phyloP scores from a whole-genome alignment of 2,113 vertebrate species.

The Nycticebus coucang region DNA sequence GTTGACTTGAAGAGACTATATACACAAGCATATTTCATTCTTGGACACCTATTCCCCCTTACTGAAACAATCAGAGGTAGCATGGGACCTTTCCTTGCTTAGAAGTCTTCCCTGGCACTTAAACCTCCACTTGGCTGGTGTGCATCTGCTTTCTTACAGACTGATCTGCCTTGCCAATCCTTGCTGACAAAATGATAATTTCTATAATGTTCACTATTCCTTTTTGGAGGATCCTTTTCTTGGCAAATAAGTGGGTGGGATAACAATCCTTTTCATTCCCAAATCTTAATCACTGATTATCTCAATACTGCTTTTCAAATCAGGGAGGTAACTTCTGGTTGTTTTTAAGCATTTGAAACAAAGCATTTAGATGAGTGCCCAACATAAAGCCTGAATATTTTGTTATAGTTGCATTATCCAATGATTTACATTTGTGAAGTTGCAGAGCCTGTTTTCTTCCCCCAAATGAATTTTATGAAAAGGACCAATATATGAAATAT shows the following conservation, averaged over 20 bases:
- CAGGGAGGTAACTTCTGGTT: neutral
- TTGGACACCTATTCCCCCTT: neutral
- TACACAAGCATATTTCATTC: neutral
- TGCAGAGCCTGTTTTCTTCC: neutral
- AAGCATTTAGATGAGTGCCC: neutral
- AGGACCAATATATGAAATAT: slow-evolving; percentile 32
- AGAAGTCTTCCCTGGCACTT: neutral
- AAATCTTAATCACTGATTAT: neutral
- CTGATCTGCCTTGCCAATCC: neutral
- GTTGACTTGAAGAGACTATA: neutral
- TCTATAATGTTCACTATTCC: slow-evolving; percentile 38
- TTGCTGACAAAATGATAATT: slow-evolving; percentile 45
- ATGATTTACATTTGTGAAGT: slow-evolving; percentile 18
- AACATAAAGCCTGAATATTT: slow-evolving; percentile 11
- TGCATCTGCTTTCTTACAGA: neutral
- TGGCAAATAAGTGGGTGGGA: slow-evolving; percentile 31
- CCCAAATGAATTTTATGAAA: neutral
- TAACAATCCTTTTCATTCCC: slow-evolving; percentile 20
- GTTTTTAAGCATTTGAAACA: neutral
- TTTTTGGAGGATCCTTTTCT: slow-evolving; percentile 54
- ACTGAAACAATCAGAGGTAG: neutral
- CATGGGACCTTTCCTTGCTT: neutral
- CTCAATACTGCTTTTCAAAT: slow-evolving; percentile 3
- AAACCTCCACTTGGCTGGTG: neutral
- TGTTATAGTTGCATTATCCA: slow-evolving; percentile 33